Evolutionary conservation across 1,140 invertebrate species (phyloP).

Genomic region (Calephelis nemesis): DNA sequence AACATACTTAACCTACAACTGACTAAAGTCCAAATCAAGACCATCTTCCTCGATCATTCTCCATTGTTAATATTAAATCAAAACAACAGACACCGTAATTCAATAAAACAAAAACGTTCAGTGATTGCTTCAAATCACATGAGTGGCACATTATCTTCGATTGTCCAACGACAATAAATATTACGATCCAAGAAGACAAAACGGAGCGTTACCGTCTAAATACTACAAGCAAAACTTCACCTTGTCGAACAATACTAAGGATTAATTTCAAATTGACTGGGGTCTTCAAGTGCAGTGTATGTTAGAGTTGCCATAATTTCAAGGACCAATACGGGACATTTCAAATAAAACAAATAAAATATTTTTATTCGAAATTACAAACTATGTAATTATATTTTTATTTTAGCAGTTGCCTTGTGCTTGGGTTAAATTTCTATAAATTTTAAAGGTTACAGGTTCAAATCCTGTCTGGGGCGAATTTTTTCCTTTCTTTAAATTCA

Average conservation of each 20-base stretch:
- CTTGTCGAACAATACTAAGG: conserved; percentile 34
- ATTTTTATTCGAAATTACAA: too few relatives aligned
- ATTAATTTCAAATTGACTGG: conserved; percentile 33
- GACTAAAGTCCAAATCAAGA: too few relatives aligned
- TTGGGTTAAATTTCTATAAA: too few relatives aligned
- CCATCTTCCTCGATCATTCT: too few relatives aligned
- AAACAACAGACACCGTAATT: conserved; percentile 54
- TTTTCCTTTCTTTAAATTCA: too few relatives aligned
- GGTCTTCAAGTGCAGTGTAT: conserved; percentile 46
- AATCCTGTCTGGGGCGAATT: too few relatives aligned
- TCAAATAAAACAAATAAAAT: too few relatives aligned
- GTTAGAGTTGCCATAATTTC: conserved; percentile 23
- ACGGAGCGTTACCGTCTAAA: conserved; percentile 37
- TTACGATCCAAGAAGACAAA: conserved; percentile 43
- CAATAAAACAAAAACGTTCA: conserved; percentile 64
- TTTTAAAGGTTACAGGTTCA: too few relatives aligned
- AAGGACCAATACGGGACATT: too few relatives aligned
- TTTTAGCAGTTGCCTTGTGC: too few relatives aligned
- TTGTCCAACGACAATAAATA: conserved; percentile 65
- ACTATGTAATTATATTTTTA: too few relatives aligned
- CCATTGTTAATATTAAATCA: conserved; percentile 21
- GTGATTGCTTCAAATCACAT: conserved; percentile 72
- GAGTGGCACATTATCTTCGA: conserved; percentile 73
- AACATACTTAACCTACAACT: too few relatives aligned
- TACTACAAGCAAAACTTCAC: conserved; percentile 30